Conservation (phyloP, 2,113 vertebrate species). For the Albula goreensis region DNA sequence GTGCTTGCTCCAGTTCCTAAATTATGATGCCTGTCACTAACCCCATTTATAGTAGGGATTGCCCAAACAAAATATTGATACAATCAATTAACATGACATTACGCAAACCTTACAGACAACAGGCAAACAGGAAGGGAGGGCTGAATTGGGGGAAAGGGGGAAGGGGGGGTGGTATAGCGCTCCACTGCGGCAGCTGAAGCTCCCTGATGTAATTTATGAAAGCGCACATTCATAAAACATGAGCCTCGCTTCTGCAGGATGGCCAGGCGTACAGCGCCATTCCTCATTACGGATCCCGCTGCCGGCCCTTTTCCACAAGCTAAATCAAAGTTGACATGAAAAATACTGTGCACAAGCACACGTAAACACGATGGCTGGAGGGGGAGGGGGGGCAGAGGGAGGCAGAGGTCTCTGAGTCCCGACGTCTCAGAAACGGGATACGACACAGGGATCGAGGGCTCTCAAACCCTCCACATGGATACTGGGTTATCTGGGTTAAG, state of each 20-base stretch:
- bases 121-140: neutral
- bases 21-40: slow-evolving; percentile 1
- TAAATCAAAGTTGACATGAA: slow-evolving; percentile 30
- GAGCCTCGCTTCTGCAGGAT: slow-evolving; percentile 65
- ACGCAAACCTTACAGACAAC: slow-evolving; percentile 14
- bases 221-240: slow-evolving; percentile 64
- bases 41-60: slow-evolving; percentile 6
- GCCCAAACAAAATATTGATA: slow-evolving; percentile 34
- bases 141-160: neutral
- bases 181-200: slow-evolving; percentile 50
- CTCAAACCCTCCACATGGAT: no score
- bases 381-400: slow-evolving; percentile 6
- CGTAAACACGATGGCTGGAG: slow-evolving; percentile 3
- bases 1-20: neutral
- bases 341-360: slow-evolving; percentile 19
- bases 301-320: neutral
- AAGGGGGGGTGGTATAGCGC: neutral
- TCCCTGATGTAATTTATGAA: slow-evolving; percentile 53
- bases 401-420: no score
- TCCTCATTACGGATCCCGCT: slow-evolving; percentile 7
- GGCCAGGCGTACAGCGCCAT: slow-evolving; percentile 43
- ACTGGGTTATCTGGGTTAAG: no score
- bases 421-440: no score
- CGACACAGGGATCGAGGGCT: no score
- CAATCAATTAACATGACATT: slow-evolving; percentile 29